Evolutionary conservation across 2,113 vertebrate genomes (phyloP), one percentile per base, ranked within the genome.

Genomic region (Campylomormyrus numenius): DNA sequence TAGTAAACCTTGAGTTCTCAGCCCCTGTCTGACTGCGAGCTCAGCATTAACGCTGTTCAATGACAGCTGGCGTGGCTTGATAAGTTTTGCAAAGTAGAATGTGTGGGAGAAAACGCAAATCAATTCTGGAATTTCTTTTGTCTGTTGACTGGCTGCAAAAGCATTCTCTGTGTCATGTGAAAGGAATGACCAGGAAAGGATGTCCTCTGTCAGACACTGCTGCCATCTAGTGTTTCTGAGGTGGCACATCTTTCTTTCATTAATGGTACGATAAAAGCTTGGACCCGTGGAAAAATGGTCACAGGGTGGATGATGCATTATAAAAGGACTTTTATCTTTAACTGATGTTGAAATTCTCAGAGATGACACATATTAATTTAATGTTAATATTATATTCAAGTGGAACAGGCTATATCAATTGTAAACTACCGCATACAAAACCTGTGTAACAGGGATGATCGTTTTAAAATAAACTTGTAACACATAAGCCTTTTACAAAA

Each of bases 201-300:
- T 58, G 7, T 42, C 10, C 56, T 66, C 21, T 17, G 58, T 89
- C 91, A 91, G 92, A 90, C 89, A 89, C 91, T 95, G 94, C 95
- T 95, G 94, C 95, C 95, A 94, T 95, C 95, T 96, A 94, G 93
- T 94, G 95, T 74, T 89, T n/a, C 45, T 5, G 39, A 45, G 42
- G 83, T 48, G 83, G 6, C 8, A 85, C 1, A 17, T 80, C 45
- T 1, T 24, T 46, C 45, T n/a, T 85, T 45, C 83, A 24, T 48
- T 42, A 48, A 17, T n/a, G 39, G 15, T 42, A 48, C 0, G 39
- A 48, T 24, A 45, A 46, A 46, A 46, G 45, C 83, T 48, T 2
- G 35, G 5, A 17, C 83, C 83, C 11, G 45, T 46, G 7, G 19
- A 84, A 13, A 80, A 35, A 80, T 19, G 15, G 31, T 42, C 13